Evolutionary conservation across 2,888 invertebrate species (phyloP).

Genomic region (Dicyrtomina minuta): DNA sequence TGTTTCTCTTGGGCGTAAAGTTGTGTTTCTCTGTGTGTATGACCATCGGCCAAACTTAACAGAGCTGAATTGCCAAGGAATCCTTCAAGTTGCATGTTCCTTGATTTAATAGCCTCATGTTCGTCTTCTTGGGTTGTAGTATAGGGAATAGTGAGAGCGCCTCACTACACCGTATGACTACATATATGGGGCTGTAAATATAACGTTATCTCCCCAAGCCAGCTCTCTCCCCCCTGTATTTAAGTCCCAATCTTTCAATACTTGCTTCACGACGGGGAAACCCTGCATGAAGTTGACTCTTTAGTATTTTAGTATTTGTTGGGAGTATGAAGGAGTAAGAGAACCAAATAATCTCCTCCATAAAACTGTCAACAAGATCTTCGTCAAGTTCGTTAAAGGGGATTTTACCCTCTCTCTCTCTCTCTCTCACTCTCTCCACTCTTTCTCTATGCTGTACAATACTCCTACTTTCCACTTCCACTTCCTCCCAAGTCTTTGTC

Average conservation of each 20-base stretch:
- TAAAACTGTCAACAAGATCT: conserved; percentile 39
- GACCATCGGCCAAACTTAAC: too few relatives aligned
- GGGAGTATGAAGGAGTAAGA: conserved; percentile 2
- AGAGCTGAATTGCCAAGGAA: too few relatives aligned
- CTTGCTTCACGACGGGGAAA: not conserved
- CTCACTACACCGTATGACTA: conserved; percentile 2
- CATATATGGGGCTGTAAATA: not conserved
- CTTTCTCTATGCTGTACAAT: not conserved
- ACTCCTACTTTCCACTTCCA: not conserved
- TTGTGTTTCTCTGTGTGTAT: not conserved
- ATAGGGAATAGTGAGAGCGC: not conserved
- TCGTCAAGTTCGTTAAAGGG: conserved; percentile 37
- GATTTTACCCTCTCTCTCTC: conserved; percentile 23
- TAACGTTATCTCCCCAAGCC: not conserved
- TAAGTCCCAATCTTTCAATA: not conserved
- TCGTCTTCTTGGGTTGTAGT: not conserved
- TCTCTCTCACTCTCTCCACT: not conserved
- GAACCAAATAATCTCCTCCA: conserved; percentile 33
- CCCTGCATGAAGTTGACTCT: not conserved
- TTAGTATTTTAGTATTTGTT: not conserved
- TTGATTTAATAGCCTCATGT: conserved; percentile 5
- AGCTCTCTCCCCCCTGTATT: not conserved
- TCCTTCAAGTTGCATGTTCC: not conserved
- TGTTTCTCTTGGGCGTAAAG: not conserved
- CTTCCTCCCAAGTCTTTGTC: not conserved